phyloP scores from a whole-genome alignment of 2,113 vertebrate species.

The Narcine bancroftii region DNA sequence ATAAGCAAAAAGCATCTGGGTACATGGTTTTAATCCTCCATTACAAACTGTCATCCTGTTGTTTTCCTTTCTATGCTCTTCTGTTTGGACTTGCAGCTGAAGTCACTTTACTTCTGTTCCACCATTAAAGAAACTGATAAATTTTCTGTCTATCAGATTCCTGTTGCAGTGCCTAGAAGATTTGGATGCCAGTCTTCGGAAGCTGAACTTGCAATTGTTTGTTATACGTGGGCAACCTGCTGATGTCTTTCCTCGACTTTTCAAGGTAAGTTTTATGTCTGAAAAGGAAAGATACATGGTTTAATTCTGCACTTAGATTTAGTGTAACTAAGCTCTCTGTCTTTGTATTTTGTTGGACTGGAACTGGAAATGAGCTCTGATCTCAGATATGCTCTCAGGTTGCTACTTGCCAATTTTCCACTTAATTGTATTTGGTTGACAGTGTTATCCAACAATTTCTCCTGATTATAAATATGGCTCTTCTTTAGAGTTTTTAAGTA shows the following conservation, averaged over 20 bases:
- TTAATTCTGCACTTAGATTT: not conserved
- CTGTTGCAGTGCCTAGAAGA: conserved; percentile 65
- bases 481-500: no score
- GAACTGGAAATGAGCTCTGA: not conserved
- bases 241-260: conserved; percentile 64
- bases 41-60: not conserved
- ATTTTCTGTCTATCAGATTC: conserved; percentile 49
- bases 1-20: no score
- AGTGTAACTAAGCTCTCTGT: not conserved
- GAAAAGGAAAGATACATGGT: no score
- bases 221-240: conserved; percentile 65
- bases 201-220: conserved; percentile 65
- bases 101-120: not conserved
- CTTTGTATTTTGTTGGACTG: not conserved
- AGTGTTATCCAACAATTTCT: not conserved
- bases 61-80: not conserved
- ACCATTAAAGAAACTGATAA: not conserved
- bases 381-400: not conserved
- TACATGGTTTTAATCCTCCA: no score
- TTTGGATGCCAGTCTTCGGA: conserved; percentile 58
- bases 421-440: not conserved
- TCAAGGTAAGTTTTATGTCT: conserved; percentile 50
- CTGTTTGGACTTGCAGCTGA: not conserved
- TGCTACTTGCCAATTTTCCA: not conserved
- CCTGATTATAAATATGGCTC: not conserved